phyloP scores from a whole-genome alignment of 2,888 invertebrate species.

The Cephus pygmeus region DNA sequence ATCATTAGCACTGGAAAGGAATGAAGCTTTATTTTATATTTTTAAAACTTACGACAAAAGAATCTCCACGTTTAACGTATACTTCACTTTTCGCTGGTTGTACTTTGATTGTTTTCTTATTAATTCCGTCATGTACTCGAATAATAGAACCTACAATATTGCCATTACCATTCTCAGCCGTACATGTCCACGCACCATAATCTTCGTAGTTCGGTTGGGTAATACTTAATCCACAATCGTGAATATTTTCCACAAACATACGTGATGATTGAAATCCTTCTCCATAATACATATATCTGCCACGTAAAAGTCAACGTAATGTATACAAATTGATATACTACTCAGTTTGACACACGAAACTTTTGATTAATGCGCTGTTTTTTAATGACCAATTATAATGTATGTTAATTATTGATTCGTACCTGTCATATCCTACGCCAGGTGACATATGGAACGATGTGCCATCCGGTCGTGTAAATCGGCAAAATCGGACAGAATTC shows the following conservation, averaged over 20 bases:
- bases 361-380: neutral
- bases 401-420: conserved; percentile 15
- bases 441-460: conserved; percentile 35
- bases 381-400: neutral
- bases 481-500: conserved; percentile 32
- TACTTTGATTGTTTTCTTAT: too few species aligned
- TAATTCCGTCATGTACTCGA: conserved; percentile 14
- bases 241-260: conserved; percentile 1
- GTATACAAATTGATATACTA: conserved; percentile 1
- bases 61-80: conserved; percentile 42
- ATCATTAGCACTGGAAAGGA: too few species aligned
- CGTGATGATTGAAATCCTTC: conserved; percentile 31
- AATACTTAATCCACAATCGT: conserved; percentile 52
- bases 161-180: conserved; percentile 24
- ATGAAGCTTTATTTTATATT: neutral
- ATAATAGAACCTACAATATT: conserved; percentile 14
- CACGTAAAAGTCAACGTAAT: conserved; percentile 13
- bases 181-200: conserved; percentile 54
- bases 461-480: conserved; percentile 48
- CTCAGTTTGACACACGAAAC: conserved; percentile 13
- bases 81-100: conserved; percentile 25
- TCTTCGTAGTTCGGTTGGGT: conserved; percentile 39
- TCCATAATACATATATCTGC: conserved; percentile 50
- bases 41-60: conserved; percentile 41
- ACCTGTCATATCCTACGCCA: conserved; percentile 47